Base-by-base conservation (phyloP, 2,888 invertebrate species). In the Habroteleia sp. region DNA sequence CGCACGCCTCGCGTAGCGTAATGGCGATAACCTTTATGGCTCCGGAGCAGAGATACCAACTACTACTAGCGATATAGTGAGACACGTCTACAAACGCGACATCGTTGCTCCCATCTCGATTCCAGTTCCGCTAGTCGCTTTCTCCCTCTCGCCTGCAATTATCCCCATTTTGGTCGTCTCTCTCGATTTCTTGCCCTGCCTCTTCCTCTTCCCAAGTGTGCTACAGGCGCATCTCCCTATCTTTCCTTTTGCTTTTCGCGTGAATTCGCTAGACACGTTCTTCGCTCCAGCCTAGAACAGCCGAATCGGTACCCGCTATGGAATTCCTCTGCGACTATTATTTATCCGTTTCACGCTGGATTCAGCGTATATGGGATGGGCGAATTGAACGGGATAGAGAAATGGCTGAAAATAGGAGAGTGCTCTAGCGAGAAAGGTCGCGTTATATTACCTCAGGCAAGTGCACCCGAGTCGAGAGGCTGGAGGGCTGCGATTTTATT, bases 1-100 rank as follows among this genome's bases (percentile, higher is more conserved):
- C 80, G 75, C 52, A 69, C 73, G 76, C 77, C 74, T 81, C 79
- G 78, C 80, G 81, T 80, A 78, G 81, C 78, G 84, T 84, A 83
- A 84, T 80, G 79, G 81, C 80, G 85, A 85, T 85, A 85, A 85
- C 85, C 85, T 84, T 83, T 83, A 82, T 81, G 80, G 81, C 82
- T 79, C 77, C 56, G 77, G 72, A 76, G 72, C 78, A 79, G 79
- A 82, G 85, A 84, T 83, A 84, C 77, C 79, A 79, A 80, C 77
- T 77, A 74, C 63, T 48, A 44, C 62, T 31, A 13, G 62, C 46
- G 41, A 71, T 71, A 71, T 56, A 72, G 39, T 39, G 54, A 50
- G 50, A 65, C 69, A 39, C 58, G 56, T 62, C 76, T 63, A 46
- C 63, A 69, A 62, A 35, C 65, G 50, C 76, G 73, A 69, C 73